These are phyloP conservation scores for Apostichopus japonicus DNA, from an alignment of 35 echinoderm and acorn worm genomes.

Conservation along the genomic window DNA sequence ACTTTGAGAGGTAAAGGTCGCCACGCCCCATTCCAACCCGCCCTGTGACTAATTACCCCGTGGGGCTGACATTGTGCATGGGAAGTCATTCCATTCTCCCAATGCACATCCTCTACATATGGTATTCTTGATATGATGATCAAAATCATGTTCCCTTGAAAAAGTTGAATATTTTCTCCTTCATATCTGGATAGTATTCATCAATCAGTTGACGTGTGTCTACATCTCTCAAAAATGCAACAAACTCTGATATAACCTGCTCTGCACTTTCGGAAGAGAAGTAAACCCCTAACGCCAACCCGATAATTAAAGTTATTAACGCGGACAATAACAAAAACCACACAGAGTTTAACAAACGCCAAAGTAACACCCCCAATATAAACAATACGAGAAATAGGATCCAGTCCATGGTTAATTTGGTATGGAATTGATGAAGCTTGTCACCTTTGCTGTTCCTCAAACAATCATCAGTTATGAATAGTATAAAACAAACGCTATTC, in stretches of 20 bases:
- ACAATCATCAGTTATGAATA: too few relatives aligned
- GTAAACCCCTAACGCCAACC: background rate
- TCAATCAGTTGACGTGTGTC: background rate
- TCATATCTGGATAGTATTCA: background rate
- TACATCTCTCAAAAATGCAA: background rate
- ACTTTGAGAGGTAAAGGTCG: too few relatives aligned
- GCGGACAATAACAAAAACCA: background rate
- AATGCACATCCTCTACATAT: too few relatives aligned
- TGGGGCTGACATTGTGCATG: too few relatives aligned
- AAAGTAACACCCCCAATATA: background rate
- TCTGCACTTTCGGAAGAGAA: background rate
- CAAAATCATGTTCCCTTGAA: background rate
- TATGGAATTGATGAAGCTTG: background rate
- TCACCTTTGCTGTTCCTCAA: too few relatives aligned
- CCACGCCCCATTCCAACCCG: too few relatives aligned
- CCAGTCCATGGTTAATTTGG: background rate
- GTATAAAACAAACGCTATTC: too few relatives aligned
- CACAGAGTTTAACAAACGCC: background rate
- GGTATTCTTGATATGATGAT: background rate
- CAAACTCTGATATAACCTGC: background rate
- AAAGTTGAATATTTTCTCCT: background rate
- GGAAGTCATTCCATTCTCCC: too few relatives aligned
- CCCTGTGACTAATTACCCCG: too few relatives aligned
- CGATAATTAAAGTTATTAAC: background rate
- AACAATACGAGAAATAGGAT: background rate